Evolutionary conservation across 64 coral and sea anemone genomes (phyloP).

Genomic region (Actinia equina): DNA sequence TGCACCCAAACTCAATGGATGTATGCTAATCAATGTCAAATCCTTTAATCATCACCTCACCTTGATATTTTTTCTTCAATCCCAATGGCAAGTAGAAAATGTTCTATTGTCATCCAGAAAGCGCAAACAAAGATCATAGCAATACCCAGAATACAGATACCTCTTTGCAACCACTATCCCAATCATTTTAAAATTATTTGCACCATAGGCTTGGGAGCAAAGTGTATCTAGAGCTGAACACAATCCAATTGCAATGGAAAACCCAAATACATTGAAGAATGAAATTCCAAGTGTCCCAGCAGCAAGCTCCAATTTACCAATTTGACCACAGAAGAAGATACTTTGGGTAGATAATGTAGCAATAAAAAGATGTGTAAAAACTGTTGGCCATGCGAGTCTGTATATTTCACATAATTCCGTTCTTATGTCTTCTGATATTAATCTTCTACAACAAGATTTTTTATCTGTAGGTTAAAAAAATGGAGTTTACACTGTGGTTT

Average conservation of each 20-base stretch:
- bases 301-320: constrained; percentile 66
- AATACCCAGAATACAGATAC: constrained; percentile 46
- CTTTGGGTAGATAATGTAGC: constrained; percentile 33
- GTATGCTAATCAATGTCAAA: no score
- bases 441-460: background rate
- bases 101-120: constrained; percentile 57
- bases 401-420: constrained; percentile 50
- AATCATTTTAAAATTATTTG: constrained; percentile 62
- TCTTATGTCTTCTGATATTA: constrained; percentile 31
- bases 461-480: background rate
- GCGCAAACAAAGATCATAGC: constrained; percentile 25
- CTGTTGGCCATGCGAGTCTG: constrained; percentile 39
- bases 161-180: constrained; percentile 59
- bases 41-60: constrained; percentile 12
- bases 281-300: constrained; percentile 48
- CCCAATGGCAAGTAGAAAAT: constrained; percentile 46
- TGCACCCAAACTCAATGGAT: no score
- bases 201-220: constrained; percentile 82
- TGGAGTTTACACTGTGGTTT: no score
- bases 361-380: constrained; percentile 45
- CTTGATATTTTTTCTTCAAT: constrained; percentile 53
- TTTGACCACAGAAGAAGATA: constrained; percentile 66
- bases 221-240: constrained; percentile 70
- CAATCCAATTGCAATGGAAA: constrained; percentile 58
- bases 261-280: constrained; percentile 48